Conservation (phyloP, 2,888 invertebrate species). For the Microplitis manilae region DNA sequence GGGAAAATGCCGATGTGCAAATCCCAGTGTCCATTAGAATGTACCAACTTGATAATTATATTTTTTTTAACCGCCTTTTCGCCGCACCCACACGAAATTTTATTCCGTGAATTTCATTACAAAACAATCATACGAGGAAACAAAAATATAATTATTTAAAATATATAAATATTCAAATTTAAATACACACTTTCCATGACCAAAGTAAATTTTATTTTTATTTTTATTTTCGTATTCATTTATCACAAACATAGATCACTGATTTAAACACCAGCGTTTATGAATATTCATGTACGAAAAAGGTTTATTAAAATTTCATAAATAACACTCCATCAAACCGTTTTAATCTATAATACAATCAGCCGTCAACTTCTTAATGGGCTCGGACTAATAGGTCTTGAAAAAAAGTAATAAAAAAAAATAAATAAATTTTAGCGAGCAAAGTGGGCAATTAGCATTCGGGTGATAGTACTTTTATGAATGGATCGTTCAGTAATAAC, state of each 20-base stretch:
- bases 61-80: background rate
- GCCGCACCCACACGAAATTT: background rate
- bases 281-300: background rate
- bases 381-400: background rate
- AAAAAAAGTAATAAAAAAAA: background rate
- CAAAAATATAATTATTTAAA: no score
- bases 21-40: background rate
- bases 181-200: background rate
- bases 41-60: background rate
- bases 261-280: background rate
- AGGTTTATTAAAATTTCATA: conserved; percentile 1
- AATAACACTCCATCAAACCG: background rate
- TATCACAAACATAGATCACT: background rate
- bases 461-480: conserved; percentile 25
- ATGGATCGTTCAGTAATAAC: conserved; percentile 30
- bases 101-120: no score
- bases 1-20: background rate
- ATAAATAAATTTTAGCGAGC: background rate
- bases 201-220: background rate
- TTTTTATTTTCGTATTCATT: background rate
- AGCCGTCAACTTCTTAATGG: background rate
- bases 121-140: no score
- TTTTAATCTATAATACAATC: background rate
- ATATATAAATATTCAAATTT: no score
- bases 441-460: conserved; percentile 1